Evolutionary conservation across 2,797 vertebrate genomes (phyloP), one percentile per base, ranked within the genome.

Genomic region (Poeciliopsis turneri): DNA sequence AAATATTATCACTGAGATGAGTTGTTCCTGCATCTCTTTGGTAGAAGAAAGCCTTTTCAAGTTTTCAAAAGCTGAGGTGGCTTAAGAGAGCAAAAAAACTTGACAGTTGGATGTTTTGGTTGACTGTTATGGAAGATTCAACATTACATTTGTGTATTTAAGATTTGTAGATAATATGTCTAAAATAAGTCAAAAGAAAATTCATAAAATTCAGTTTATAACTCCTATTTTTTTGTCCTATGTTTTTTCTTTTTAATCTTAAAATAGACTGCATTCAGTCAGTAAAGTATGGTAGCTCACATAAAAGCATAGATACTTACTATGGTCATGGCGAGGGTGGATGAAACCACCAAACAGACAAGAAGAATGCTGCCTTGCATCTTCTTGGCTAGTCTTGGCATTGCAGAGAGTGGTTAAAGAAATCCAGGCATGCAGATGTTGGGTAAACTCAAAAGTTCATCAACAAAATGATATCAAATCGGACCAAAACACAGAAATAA

Each of bases 291-390:
- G 13, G 36, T 33, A 68, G 11, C 8, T 4, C 23, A 49, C 23
- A 70, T 43, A 4, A 55, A 53, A 47, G n/a, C 12, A 4, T 15
- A 49, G 46, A 43, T 57, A 74, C 83, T 87, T 85, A 89, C 88
- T 5, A 0, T 0, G 0, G 6, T 28, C 33, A 1, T 1, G 9
- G 30, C 0, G 66, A 77, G 5, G 10, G 53, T 36, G 13, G 81
- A 36, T 57, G 61, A 80, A 81, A 87, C 2, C 30, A 71, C 81
- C 78, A 90, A 39, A 71, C 39, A 87, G n/a, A 89, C 43, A 12
- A 91, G 74, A 47, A 88, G 77, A 80, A 36, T n/a, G 36, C 23
- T 64, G 74, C 0, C 30, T 53, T 75, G 71, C 87, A 88, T 89
- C 66, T 3, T 85, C 46, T 75, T 28, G 18, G 71, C 64, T n/a